phyloP scores from a whole-genome alignment of 1,140 invertebrate genomes.

The Ctenoplectra terminalis region DNA sequence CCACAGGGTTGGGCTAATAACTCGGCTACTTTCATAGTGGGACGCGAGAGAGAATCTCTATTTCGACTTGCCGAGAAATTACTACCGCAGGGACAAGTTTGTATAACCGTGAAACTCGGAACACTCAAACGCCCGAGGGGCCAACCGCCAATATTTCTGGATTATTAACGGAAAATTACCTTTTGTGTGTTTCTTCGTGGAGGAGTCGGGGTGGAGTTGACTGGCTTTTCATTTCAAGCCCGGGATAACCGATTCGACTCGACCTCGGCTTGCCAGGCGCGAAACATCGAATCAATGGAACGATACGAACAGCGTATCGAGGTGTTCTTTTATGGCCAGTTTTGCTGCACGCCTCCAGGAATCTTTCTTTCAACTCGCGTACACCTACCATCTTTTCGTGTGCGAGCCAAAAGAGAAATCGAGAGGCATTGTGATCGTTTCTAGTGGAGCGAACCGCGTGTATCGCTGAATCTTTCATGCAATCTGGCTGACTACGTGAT shows the following conservation, averaged over 20 bases:
- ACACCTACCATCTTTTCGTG: no score
- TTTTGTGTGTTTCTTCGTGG: constrained; percentile 9
- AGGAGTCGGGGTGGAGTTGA: background rate
- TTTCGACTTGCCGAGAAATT: constrained; percentile 34
- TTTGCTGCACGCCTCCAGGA: background rate
- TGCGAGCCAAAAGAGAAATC: background rate
- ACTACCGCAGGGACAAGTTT: constrained; percentile 15
- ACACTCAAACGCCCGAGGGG: constrained; percentile 6
- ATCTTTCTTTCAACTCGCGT: background rate
- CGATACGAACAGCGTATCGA: background rate
- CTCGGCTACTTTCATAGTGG: background rate
- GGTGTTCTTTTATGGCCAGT: constrained; percentile 7
- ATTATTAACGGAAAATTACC: constrained; percentile 39
- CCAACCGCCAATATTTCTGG: constrained; percentile 5
- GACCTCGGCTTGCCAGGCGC: background rate
- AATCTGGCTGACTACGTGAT: background rate
- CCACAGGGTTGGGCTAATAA: background rate
- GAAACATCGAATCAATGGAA: constrained; percentile 5
- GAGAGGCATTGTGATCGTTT: background rate
- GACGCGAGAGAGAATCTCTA: background rate
- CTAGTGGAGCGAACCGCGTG: background rate
- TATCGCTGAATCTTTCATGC: background rate
- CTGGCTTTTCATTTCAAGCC: constrained; percentile 13
- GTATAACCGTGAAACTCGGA: constrained; percentile 11
- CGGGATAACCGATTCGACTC: background rate